These are phyloP conservation scores for Pentalonia nigronervosa DNA, from an alignment of 1,140 invertebrate genomes.

Conservation along the genomic window DNA sequence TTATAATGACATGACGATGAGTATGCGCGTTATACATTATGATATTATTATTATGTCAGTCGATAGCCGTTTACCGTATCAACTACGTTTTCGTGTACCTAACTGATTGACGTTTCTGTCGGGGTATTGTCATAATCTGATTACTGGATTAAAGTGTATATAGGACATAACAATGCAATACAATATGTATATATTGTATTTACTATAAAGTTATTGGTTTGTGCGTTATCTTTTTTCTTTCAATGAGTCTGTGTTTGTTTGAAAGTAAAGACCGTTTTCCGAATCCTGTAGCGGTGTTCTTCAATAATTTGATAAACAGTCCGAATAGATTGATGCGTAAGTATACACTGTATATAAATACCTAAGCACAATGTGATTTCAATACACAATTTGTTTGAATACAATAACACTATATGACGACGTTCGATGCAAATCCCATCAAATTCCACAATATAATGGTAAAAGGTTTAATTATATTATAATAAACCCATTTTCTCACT, in stretches of 20 bases:
- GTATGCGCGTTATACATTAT: not conserved
- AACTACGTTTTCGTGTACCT: not conserved
- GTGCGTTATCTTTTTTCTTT: not conserved
- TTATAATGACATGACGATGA: conserved; percentile 1
- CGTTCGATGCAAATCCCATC: not conserved
- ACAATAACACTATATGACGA: not conserved
- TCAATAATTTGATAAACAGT: not conserved
- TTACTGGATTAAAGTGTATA: conserved; percentile 20
- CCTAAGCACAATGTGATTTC: not conserved
- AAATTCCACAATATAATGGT: not conserved
- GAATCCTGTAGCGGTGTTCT: not conserved
- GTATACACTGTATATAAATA: not conserved
- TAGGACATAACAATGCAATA: not conserved
- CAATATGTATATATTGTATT: not conserved
- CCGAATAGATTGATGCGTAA: not conserved
- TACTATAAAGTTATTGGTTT: not conserved
- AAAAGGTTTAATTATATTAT: not conserved
- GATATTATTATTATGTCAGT: not conserved
- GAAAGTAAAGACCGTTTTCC: not conserved
- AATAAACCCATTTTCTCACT: not conserved
- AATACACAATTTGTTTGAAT: not conserved
- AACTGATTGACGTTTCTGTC: not conserved
- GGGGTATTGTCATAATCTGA: not conserved
- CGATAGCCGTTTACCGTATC: not conserved
- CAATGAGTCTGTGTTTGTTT: not conserved